Percentiles rank a stretch among this genome's conserved stretches.
Conservation (phyloP, 2,797 vertebrate species). For the Gallinago nigripennis region DNA sequence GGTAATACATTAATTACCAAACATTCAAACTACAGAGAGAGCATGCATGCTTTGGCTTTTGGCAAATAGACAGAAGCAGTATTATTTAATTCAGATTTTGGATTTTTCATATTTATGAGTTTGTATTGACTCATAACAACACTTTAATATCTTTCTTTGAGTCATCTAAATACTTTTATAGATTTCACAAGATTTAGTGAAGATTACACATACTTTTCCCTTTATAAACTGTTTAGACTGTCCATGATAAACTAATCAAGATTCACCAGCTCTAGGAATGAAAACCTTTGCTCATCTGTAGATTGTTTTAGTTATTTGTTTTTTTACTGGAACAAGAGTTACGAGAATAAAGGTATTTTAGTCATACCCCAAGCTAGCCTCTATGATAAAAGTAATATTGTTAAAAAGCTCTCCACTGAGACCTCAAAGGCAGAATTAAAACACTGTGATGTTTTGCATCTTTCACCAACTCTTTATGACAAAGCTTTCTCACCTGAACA, state of each 20-base stretch:
- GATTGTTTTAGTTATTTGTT: neutral
- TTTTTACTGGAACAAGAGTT: neutral
- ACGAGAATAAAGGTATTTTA: neutral
- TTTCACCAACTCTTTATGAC: neutral
- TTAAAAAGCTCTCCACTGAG: neutral
- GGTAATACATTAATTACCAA: neutral
- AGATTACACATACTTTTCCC: neutral
- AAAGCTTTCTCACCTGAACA: neutral
- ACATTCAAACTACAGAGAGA: neutral
- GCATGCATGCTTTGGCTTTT: neutral
- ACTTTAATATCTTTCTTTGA: neutral
- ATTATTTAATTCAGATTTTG: neutral
- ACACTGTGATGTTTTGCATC: neutral
- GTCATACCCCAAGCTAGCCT: neutral
- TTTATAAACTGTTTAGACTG: slow-evolving; percentile 36
- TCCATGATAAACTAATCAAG: slow-evolving; percentile 5
- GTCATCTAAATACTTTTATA: neutral
- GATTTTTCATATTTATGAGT: neutral
- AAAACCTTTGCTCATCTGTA: neutral
- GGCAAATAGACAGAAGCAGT: neutral
- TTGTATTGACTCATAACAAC: neutral
- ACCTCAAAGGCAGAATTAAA: neutral
- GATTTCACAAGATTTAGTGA: neutral
- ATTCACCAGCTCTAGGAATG: neutral
- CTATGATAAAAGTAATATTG: neutral